A percentile compares a stretch with the other conserved stretches of the same genome.
These are phyloP conservation scores for Cecropterus lyciades DNA, from an alignment of 1,140 invertebrate species.

Conservation along the genomic window DNA sequence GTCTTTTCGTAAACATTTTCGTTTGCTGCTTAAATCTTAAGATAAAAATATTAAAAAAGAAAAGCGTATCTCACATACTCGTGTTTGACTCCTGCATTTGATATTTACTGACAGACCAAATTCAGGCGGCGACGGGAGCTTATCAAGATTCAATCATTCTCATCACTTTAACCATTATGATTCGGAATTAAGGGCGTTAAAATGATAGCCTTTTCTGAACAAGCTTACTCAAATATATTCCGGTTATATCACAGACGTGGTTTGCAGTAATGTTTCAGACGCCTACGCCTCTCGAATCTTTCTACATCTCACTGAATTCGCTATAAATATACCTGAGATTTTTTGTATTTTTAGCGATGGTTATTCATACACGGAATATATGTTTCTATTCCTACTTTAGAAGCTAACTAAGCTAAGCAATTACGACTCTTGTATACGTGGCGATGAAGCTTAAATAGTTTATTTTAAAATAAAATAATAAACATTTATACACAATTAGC, in stretches of 20 bases:
- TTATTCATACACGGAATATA: not conserved
- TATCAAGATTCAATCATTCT: slow-evolving; percentile 19
- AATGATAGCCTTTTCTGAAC: slow-evolving; percentile 11
- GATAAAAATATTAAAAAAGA: too few relatives aligned
- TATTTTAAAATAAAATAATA: too few relatives aligned
- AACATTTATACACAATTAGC: too few relatives aligned
- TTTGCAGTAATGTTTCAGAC: not conserved
- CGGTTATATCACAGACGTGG: slow-evolving; percentile 9
- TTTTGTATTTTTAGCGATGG: not conserved
- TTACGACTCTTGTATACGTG: too few relatives aligned
- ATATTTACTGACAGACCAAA: not conserved
- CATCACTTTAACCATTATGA: slow-evolving; percentile 10
- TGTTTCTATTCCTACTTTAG: too few relatives aligned
- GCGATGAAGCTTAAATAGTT: too few relatives aligned
- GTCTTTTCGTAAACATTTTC: too few relatives aligned
- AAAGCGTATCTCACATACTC: too few relatives aligned
- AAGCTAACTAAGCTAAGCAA: too few relatives aligned
- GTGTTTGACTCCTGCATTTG: too few relatives aligned
- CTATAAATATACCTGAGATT: not conserved
- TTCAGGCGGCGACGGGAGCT: slow-evolving; percentile 4
- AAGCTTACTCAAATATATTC: slow-evolving; percentile 21
- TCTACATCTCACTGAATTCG: not conserved
- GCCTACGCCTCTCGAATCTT: slow-evolving; percentile 4
- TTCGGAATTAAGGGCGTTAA: slow-evolving; percentile 14
- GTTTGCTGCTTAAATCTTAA: too few relatives aligned